Base-by-base conservation (phyloP, 2,797 vertebrate genomes). In the Microctenopoma steveboyesi region DNA sequence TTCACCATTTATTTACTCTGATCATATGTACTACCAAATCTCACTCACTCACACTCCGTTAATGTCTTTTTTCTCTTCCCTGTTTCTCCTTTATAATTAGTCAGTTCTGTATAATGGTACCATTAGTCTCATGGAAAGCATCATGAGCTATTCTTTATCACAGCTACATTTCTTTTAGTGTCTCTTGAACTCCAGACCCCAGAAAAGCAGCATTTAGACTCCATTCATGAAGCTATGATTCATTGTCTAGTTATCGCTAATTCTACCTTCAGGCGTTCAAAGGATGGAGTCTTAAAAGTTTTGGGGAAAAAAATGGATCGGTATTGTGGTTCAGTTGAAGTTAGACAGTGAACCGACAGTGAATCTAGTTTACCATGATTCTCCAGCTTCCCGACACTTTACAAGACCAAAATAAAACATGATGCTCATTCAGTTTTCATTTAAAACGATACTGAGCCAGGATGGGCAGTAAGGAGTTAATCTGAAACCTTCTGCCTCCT, bases 401-500 rank as follows among this genome's bases (percentile, higher is more conserved):
- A 53, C 16, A 28, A 59, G 39, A 18, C 61, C 30, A 64, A 51
- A 61, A 78, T 39, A 7, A n/a, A 2, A 10, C 52, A 30, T 28
- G 8, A 33, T 35, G 8, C 33, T 64, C 4, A 3, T 48, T 49
- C 11, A 37, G 55, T 49, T 69, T 66, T 48, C 12, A 64, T 77
- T 51, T 52, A 51, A 62, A 66, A 15, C 39, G n/a, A 66, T 33
- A 12, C 13, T 46, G 35, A 60, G 63, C 54, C 61, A 37, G 28
- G 76, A 58, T 47, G 62, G 81, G 37, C 66, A 69, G 62, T 53
- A 58, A 88, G 49, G 88, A 80, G 87, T 92, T 92, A 92, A 93
- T 51, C 67, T 57, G 40, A 72, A 85, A 74, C 68, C 78, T 61
- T 88, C 82, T 72, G 53, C 39, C 45, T 67, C 63, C 76, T 92